phyloP scores from a whole-genome alignment of 64 coral and sea anemone species.

The Hydrozoanthus tunicans region DNA sequence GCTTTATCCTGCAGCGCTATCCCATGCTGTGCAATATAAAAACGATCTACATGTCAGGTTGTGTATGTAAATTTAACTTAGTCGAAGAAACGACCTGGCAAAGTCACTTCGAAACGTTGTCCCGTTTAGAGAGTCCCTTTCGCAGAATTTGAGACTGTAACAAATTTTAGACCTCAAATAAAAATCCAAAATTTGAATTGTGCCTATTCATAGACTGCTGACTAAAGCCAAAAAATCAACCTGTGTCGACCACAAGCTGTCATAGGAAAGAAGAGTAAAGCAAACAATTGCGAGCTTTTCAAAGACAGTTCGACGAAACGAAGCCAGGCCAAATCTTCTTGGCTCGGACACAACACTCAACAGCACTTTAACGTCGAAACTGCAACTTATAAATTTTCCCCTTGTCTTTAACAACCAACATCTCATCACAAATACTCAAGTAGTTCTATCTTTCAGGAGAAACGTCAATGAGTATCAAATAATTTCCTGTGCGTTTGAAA shows the following conservation, averaged over 20 bases:
- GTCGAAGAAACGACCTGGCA: constrained; percentile 22
- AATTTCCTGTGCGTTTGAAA: constrained; percentile 27
- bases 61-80: constrained; percentile 47
- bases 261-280: not conserved
- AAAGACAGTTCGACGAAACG: not conserved
- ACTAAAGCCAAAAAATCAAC: not conserved
- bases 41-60: constrained; percentile 20
- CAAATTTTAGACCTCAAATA: not conserved
- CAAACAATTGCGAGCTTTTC: not conserved
- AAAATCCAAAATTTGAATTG: not conserved
- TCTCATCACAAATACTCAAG: not conserved
- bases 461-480: not conserved
- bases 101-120: constrained; percentile 22
- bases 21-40: constrained; percentile 45
- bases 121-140: not conserved
- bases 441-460: not conserved
- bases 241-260: constrained; percentile 36
- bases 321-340: not conserved
- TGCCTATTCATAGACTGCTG: not conserved
- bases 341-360: not conserved
- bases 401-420: not conserved
- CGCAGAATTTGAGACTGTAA: not conserved
- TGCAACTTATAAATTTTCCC: not conserved
- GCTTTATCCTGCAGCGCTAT: not conserved
- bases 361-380: too few relatives aligned